Conservation (phyloP, 2,888 invertebrate genomes). For the Brenthis ino region DNA sequence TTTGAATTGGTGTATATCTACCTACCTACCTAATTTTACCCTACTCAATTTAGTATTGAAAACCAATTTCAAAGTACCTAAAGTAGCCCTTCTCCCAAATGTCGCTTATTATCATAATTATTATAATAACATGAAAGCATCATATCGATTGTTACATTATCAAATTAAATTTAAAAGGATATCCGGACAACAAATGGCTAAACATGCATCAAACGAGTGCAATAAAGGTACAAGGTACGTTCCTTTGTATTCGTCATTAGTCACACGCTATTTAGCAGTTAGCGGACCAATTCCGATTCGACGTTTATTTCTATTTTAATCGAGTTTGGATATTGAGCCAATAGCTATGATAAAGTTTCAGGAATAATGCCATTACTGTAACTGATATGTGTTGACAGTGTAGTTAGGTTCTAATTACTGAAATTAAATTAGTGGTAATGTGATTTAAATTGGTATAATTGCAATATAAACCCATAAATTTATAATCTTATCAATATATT, state of each 20-base stretch:
- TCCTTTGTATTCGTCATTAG: constrained; percentile 60
- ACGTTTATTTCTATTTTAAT: constrained; percentile 77
- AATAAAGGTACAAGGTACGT: constrained; percentile 45
- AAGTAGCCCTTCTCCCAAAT: no score
- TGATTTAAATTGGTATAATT: no score
- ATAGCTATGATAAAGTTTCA: constrained; percentile 35
- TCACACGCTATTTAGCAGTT: constrained; percentile 81
- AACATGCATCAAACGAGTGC: constrained; percentile 37
- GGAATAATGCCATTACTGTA: constrained; percentile 31
- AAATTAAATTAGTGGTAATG: no score
- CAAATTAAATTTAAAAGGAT: constrained; percentile 1
- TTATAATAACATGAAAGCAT: no score
- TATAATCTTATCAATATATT: no score
- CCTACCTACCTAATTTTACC: no score
- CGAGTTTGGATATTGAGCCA: constrained; percentile 58
- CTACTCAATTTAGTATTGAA: no score
- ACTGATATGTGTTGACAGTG: constrained; percentile 25
- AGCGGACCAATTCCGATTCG: constrained; percentile 74
- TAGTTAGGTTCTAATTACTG: constrained; percentile 1
- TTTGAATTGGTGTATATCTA: no score
- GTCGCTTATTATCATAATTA: no score
- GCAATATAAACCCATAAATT: no score
- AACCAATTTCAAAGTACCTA: no score
- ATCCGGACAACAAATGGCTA: constrained; percentile 13
- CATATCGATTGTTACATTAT: background rate